Evolutionary conservation across 2,888 invertebrate species (phyloP), one percentile per base, ranked within the genome.

Genomic region (Cartodere bifasciata): DNA sequence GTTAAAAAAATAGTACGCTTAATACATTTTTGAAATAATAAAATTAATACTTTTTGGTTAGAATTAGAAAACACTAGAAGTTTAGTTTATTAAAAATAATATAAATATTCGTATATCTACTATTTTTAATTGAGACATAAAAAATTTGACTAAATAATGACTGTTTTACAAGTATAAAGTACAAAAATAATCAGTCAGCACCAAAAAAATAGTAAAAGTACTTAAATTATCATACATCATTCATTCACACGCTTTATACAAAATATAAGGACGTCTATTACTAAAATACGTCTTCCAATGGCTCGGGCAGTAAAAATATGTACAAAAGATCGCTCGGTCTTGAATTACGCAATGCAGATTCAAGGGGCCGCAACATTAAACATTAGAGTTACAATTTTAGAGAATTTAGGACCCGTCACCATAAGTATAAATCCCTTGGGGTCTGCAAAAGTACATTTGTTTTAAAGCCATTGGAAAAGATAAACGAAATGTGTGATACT

Each of bases 191-290:
- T 58, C 58, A 57, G 58, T 58, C 58, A 58, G 57, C 58, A 60
- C 58, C 60, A 58, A 50, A 49, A 44, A 42, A 35, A 37, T 41
- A 30, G 43, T 49, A 48, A 44, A 39, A 33, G 33, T 31, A 39
- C 32, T 34, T 35, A 35, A 37, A 42, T 47, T 49, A 50, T 49
- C 39, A 53, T 54, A 43, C 51, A 45, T 47, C 43, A 37, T 45
- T 29, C 57, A 58, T 57, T 55, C 59, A 58, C 47, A 50, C 58
- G 49, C 55, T 59, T 59, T 58, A 57, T 59, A 59, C 58, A 60
- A 49, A 52, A 52, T 55, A 53, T 48, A 54, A 56, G 54, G 49
- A 52, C 52, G 52, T 53, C 48, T 46, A 43, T 48, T 41, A 40
- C 45, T 39, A 44, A 44, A 46, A 51, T 51, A 56, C 44, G 46